Base-by-base conservation (phyloP, 2,888 invertebrate species). In the Eupithecia tripunctaria region DNA sequence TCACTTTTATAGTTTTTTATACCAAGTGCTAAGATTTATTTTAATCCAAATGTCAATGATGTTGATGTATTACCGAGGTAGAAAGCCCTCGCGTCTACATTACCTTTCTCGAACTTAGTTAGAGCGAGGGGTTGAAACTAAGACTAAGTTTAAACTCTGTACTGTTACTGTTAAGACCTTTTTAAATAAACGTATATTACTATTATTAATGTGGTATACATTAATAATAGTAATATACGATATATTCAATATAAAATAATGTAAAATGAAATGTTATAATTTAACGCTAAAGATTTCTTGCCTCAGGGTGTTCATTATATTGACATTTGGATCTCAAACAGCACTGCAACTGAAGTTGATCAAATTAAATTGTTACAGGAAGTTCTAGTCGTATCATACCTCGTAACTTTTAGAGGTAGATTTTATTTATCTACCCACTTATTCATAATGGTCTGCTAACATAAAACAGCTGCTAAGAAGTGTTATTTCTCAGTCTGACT, bases 31-130 rank as follows among this genome's bases (percentile, higher is more conserved):
- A n/a, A n/a, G 6, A n/a, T n/a, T 41, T 47, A 47, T n/a, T 47
- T n/a, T 10, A 47, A 47, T 47, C 47, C n/a, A n/a, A n/a, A 47
- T 47, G 47, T 47, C 47, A 47, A 47, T n/a, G n/a, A n/a, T n/a
- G n/a, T n/a, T n/a, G n/a, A n/a, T n/a, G n/a, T n/a, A n/a, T n/a
- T n/a, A n/a, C n/a, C n/a, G n/a, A n/a, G n/a, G n/a, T n/a, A n/a
- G n/a, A n/a, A n/a, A n/a, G n/a, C n/a, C n/a, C n/a, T n/a, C n/a
- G n/a, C n/a, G n/a, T n/a, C n/a, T n/a, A n/a, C n/a, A n/a, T n/a
- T n/a, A n/a, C n/a, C n/a, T n/a, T n/a, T n/a, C n/a, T n/a, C n/a
- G n/a, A n/a, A n/a, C n/a, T n/a, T n/a, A n/a, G n/a, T n/a, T n/a
- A n/a, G n/a, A n/a, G n/a, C n/a, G n/a, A n/a, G n/a, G n/a, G n/a